Evolutionary conservation across 2,888 invertebrate species (phyloP), one percentile per base, ranked within the genome.

Genomic region (Drosophila gaucha): DNA sequence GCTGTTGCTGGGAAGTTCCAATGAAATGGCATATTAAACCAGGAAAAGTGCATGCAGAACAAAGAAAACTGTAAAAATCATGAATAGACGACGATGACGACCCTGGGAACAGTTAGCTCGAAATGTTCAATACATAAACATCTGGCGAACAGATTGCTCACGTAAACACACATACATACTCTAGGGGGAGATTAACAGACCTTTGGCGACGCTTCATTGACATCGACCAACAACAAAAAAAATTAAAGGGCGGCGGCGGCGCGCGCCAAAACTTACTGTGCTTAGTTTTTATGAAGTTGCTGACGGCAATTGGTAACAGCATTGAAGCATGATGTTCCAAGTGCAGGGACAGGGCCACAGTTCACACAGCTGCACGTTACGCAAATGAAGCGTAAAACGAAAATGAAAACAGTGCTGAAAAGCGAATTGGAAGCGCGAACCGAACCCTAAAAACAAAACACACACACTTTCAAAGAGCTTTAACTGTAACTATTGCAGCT

Each of bases 331-430:
- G 63, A 56, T 78, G 38, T 14, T 31, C 64, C 62, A 80, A 74
- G 78, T 65, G 67, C 65, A 74, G 78, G 63, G 73, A 59, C 63
- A 62, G 69, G 64, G 69, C 59, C 64, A 60, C 60, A 75, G 77
- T 71, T 75, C 77, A 65, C 80, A 65, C 76, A 76, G 76, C 80
- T 67, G 72, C 76, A 80, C 80, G 77, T 80, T 77, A 80, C 74
- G 74, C 78, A 78, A 78, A 78, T 79, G 71, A 80, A 78, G 82
- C 78, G 78, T 79, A 59, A 65, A 78, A 78, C 58, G 57, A 69
- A 76, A 76, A 74, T 56, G 69, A 72, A 77, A 83, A 77, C 72
- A 69, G 67, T 79, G 73, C 84, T 86, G 77, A 84, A 83, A 86
- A 74, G 71, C 67, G 71, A 83, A 88, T 86, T 86, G 62, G 70